Evolutionary conservation across 2,113 vertebrate genomes (phyloP).

Genomic region (Chinchilla lanigera): DNA sequence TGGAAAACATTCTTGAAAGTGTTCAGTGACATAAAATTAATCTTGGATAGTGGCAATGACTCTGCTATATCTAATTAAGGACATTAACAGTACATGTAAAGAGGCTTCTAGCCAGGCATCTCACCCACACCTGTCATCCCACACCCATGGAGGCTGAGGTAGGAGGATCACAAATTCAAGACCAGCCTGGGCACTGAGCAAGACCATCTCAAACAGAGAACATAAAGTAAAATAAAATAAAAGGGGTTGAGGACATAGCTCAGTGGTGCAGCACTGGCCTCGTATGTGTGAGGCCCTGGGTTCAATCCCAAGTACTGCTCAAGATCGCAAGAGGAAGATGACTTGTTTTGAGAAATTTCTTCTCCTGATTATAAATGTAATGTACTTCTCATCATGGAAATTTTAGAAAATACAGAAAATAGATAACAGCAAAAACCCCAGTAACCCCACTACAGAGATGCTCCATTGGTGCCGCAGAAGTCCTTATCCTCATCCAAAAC

Average conservation of each 20-base stretch:
- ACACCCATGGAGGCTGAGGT: not conserved
- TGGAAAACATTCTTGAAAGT: not conserved
- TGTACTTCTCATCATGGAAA: not conserved
- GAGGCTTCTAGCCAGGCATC: not conserved
- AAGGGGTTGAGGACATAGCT: not conserved
- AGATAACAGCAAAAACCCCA: not conserved
- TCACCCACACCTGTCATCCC: not conserved
- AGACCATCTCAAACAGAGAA: not conserved
- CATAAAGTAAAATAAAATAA: not conserved
- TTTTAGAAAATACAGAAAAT: not conserved
- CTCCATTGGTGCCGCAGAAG: not conserved
- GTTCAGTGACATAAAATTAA: not conserved
- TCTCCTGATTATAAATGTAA: constrained; percentile 13
- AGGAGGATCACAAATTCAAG: not conserved
- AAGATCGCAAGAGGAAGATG: not conserved
- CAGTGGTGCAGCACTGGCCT: not conserved
- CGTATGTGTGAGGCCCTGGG: not conserved
- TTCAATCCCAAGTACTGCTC: not conserved
- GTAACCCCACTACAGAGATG: not conserved
- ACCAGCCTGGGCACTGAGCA: not conserved
- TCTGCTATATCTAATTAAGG: not conserved
- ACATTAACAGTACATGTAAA: not conserved
- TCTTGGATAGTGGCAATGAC: not conserved
- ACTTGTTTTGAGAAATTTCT: not conserved
- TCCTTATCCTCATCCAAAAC: not conserved